Evolutionary conservation across 2,113 vertebrate species (phyloP), one percentile per base, ranked within the genome.

Genomic region (Zingel zingel): DNA sequence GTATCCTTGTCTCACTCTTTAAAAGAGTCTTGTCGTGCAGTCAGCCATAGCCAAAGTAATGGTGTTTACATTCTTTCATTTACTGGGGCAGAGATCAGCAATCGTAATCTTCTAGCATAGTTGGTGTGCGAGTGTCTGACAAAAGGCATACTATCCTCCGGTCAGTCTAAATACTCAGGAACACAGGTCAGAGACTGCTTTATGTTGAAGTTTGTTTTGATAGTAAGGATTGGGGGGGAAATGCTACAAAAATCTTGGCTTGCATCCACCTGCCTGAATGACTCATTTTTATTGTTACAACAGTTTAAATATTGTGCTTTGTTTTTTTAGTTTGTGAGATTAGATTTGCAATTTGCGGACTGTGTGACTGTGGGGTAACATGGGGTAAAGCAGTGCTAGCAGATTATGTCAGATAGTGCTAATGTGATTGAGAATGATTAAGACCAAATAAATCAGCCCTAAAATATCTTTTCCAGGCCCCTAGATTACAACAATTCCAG

Each of bases 381-480:
- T 0, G 19, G 25, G 36, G 53, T 75, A 67, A 75, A 82, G 43
- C 66, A 51, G 15, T 23, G 3, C 27, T 36, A 13, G 53, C 27
- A 74, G 69, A 83, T 79, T 85, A 81, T 50, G 51, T 81, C 62
- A 73, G 27, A 65, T 43, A 30, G 39, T 65, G 23, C 1, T 80
- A 74, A 73, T 79, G 65, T 82, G 58, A 87, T 68, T 78, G 80
- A 73, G 33, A 50, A 62, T 43, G 14, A 70, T 57, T 62, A 6
- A 74, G 25, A 48, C 30, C 59, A 64, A 59, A 79, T 9, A 72
- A 72, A 53, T 53, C 4, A 1, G n/a, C 45, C 11, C 43, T 76
- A 71, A 85, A 75, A 77, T 66, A 58, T 15, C 9, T 47, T 19
- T 14, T 66, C 19, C 15, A 65, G n/a, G 33, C 10, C 63, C 6